These are phyloP conservation scores for Acromyrmex heyeri DNA, from an alignment of 1,140 invertebrate species.

Conservation along the genomic window DNA sequence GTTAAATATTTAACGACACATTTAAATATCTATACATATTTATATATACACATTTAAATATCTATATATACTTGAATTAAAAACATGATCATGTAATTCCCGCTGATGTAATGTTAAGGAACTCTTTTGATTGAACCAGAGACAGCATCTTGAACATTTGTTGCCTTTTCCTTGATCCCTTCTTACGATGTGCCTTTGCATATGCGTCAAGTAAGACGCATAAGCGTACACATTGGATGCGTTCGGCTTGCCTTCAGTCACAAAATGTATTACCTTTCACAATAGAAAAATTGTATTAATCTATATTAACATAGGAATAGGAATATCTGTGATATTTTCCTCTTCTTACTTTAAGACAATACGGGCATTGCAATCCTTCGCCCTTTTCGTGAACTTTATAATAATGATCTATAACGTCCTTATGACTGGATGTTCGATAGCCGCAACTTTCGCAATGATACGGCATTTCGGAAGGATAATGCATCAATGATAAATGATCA, in stretches of 20 bases:
- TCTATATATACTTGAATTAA: constrained; percentile 70
- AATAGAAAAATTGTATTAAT: constrained; percentile 22
- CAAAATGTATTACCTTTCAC: constrained; percentile 78
- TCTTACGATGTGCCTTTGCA: constrained; percentile 85
- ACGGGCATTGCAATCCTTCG: constrained; percentile 90
- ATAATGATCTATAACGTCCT: constrained; percentile 91
- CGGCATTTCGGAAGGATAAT: constrained; percentile 92
- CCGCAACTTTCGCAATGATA: constrained; percentile 92
- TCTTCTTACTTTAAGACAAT: constrained; percentile 90
- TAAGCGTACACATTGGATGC: constrained; percentile 79
- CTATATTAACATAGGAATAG: neutral
- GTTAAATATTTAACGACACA: neutral
- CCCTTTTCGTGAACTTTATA: constrained; percentile 89
- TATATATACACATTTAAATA: neutral
- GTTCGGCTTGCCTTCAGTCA: constrained; percentile 77
- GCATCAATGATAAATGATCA: constrained; percentile 92
- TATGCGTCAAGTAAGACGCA: constrained; percentile 80
- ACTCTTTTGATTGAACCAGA: constrained; percentile 91
- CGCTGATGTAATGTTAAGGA: constrained; percentile 83
- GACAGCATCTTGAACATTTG: constrained; percentile 89
- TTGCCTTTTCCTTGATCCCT: constrained; percentile 88
- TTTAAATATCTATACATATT: constrained; percentile 34
- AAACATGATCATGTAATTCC: constrained; percentile 79
- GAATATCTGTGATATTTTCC: neutral
- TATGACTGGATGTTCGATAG: constrained; percentile 92